Evolutionary conservation across 2,113 vertebrate species (phyloP).

Genomic region (Petaurus breviceps): DNA sequence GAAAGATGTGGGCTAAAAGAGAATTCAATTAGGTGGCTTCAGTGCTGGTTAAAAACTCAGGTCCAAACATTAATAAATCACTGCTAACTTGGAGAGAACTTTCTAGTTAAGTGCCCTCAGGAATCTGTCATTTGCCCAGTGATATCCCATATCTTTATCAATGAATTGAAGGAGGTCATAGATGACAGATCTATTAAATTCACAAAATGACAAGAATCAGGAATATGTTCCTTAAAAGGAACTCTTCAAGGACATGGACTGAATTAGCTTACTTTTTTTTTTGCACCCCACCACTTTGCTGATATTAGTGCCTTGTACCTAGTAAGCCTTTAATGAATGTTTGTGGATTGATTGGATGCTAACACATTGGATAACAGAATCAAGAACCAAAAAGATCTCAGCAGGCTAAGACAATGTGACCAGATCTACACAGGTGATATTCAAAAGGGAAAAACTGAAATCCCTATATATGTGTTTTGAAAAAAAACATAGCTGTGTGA

Average conservation of each 20-base stretch:
- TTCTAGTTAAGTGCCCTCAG: neutral
- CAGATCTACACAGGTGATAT: neutral
- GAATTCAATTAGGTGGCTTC: neutral
- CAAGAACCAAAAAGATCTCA: neutral
- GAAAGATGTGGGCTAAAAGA: neutral
- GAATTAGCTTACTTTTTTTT: neutral
- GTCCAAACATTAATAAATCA: neutral
- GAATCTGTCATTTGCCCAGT: neutral
- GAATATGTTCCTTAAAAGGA: neutral
- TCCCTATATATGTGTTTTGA: neutral
- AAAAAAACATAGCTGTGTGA: neutral
- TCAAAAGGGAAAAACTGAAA: neutral
- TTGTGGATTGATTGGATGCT: neutral
- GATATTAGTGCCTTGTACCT: neutral
- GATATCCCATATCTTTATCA: neutral
- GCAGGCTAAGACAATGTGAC: neutral
- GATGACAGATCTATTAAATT: neutral
- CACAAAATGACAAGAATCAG: neutral
- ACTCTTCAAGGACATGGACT: neutral
- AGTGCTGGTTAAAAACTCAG: neutral
- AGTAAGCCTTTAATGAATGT: neutral
- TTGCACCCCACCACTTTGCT: neutral
- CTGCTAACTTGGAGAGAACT: neutral
- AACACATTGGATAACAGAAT: neutral
- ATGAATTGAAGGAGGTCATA: neutral